Base-by-base conservation (phyloP, 2,113 vertebrate genomes). In the Symphodus melops region DNA sequence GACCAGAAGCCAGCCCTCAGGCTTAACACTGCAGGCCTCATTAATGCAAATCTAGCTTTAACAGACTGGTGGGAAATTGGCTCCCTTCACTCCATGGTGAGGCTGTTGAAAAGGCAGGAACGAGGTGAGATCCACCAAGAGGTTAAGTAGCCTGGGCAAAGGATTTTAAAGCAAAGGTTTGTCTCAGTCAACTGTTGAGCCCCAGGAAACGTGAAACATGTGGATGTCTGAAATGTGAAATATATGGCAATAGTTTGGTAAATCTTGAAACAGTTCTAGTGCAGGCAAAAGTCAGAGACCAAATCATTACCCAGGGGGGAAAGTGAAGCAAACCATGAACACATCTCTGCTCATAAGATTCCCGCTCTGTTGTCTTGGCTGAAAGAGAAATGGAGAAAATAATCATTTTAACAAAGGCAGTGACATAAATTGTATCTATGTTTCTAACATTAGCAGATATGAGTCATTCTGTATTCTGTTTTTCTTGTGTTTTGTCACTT, bases 11-110 rank as follows among this genome's bases (percentile, higher is more conserved):
- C 79, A 80, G 65, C 52, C 71, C 80, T 79, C 82, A 53, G 75
- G 83, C 84, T 90, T 86, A 84, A 81, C 77, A 72, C 65, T 49
- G 51, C 77, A 65, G 77, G 84, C 51, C 87, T 92, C 90, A 92
- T 92, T 92, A 91, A 93, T 93, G 92, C 90, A 93, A 92, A 92
- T 90, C 92, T 92, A 68, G 61, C 79, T 80, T 76, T 39, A 65
- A 73, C 78, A 64, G 82, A 85, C 82, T 76, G 85, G 72, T 73
- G 74, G 82, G 80, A 89, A 85, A 88, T 79, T 70, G 82, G 64
- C 82, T 88, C 58, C 73, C 42, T 88, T 68, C 69, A 36, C 56
- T 72, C 55, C 46, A 36, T 3, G 28, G 77, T 33, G 70, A 72
- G 69, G 70, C 61, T 68, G 79, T 56, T 61, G 59, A 71, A 82